Conservation (phyloP, 2,113 vertebrate genomes). For the Phylloscopus trochilus region DNA sequence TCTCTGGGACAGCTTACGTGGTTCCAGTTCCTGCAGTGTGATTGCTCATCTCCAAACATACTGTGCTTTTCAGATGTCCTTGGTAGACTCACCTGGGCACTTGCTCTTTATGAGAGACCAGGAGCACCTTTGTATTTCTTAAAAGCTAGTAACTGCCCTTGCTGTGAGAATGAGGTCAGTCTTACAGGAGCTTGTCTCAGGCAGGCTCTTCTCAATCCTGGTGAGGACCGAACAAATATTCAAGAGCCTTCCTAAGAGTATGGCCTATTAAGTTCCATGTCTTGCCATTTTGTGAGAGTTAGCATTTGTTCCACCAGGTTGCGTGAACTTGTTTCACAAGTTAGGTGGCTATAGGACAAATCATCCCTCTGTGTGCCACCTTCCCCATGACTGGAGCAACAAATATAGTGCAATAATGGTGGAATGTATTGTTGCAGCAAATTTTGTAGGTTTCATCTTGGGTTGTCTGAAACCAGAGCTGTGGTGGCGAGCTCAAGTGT, state of each 20-base stretch:
- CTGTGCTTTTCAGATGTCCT: not conserved
- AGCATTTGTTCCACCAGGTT: not conserved
- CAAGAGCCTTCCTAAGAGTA: not conserved
- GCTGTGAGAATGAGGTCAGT: not conserved
- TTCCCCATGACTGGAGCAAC: not conserved
- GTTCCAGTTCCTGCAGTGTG: not conserved
- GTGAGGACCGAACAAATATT: not conserved
- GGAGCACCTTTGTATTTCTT: not conserved
- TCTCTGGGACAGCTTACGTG: not conserved
- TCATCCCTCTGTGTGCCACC: not conserved
- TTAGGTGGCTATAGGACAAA: not conserved
- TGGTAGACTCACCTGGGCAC: not conserved
- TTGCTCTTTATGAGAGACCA: not conserved
- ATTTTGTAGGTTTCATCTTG: not conserved
- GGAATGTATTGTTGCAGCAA: not conserved
- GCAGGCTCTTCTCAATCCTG: not conserved
- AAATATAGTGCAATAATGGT: not conserved
- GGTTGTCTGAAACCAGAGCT: not conserved
- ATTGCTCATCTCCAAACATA: not conserved
- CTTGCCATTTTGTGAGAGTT: not conserved
- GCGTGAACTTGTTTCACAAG: not conserved
- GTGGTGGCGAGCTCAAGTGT: not conserved
- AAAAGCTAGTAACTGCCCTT: not conserved
- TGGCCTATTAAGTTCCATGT: not conserved
- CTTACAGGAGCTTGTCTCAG: not conserved